These are phyloP conservation scores for Polypedilum pembai DNA, from an alignment of 1,140 invertebrate species.

Conservation along the genomic window DNA sequence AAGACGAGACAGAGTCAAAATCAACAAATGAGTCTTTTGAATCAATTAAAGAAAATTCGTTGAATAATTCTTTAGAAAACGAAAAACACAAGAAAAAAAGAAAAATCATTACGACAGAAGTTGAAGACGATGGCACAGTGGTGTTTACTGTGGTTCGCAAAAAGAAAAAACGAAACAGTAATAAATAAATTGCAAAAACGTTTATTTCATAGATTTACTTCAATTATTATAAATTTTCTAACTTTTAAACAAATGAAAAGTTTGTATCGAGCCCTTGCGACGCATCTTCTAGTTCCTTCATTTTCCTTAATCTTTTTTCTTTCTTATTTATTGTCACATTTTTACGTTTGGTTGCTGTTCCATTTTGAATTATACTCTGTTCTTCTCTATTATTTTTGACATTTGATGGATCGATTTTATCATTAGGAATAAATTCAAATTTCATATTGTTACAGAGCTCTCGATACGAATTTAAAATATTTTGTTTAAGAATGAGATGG, in stretches of 20 bases:
- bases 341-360: conserved; percentile 27
- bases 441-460: neutral
- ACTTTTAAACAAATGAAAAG: conserved; percentile 27
- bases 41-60: neutral
- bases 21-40: neutral
- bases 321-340: conserved; percentile 29
- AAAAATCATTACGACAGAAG: neutral
- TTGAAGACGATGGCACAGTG: neutral
- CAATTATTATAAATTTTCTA: neutral
- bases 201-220: neutral
- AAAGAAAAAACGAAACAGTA: neutral
- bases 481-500: neutral
- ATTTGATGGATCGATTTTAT: conserved; percentile 23
- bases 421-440: conserved; percentile 1
- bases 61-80: neutral
- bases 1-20: neutral
- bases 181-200: neutral
- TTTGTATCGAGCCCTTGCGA: conserved; percentile 32
- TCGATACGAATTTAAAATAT: neutral
- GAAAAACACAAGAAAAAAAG: neutral
- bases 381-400: neutral
- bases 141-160: neutral
- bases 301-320: conserved; percentile 33
- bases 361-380: neutral
- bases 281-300: conserved; percentile 32